Percentiles rank a stretch among this genome's conserved stretches.
Evolutionary conservation across 2,797 vertebrate genomes (phyloP).

Genomic region (Eulemur rubriventer): DNA sequence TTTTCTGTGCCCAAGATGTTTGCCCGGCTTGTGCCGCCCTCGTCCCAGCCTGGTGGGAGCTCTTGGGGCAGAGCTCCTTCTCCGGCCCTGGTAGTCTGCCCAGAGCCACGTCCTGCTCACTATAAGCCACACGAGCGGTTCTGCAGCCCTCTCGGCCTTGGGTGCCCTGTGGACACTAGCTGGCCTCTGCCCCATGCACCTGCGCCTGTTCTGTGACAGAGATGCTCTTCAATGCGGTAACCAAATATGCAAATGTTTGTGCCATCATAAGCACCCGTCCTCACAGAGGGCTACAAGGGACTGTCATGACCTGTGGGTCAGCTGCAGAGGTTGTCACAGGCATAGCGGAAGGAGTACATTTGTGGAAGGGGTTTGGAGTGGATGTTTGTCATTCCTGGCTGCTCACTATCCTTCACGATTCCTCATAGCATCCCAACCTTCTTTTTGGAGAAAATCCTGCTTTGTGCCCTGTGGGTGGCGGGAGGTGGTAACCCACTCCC

Average conservation of each 20-base stretch:
- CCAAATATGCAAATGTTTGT: fast-evolving
- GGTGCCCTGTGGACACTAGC: neutral
- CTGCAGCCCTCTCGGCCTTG: fast-evolving
- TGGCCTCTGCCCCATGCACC: neutral
- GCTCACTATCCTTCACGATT: neutral
- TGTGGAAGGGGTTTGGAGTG: neutral
- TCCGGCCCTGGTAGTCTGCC: too few relatives aligned
- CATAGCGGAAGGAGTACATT: neutral
- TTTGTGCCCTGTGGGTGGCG: neutral
- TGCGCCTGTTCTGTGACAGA: neutral
- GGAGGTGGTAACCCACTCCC: neutral
- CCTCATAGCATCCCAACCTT: neutral
- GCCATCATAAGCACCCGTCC: neutral
- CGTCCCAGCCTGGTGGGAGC: fast-evolving
- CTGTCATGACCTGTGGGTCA: neutral
- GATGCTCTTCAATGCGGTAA: neutral
- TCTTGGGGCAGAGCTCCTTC: neutral
- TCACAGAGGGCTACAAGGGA: neutral
- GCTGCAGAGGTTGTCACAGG: fast-evolving
- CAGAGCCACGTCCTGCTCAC: neutral
- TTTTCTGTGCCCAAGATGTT: fast-evolving
- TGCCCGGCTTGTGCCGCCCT: neutral
- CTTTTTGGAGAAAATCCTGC: neutral
- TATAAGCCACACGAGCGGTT: neutral
- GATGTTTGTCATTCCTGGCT: neutral